phyloP scores from a whole-genome alignment of 2,113 vertebrate species.

The Miniopterus natalensis region DNA sequence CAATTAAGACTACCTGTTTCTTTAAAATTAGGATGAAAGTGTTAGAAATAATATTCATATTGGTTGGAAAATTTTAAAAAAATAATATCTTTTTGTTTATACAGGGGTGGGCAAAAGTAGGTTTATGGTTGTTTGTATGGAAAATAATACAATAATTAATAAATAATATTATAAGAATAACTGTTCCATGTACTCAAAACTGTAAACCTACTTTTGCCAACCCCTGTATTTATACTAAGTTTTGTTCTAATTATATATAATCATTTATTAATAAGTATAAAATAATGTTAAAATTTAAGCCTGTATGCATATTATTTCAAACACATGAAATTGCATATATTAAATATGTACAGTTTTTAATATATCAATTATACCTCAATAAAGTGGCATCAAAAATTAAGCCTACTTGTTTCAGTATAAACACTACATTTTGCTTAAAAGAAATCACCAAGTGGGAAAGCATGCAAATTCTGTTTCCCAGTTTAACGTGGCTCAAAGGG shows the following conservation, averaged over 20 bases:
- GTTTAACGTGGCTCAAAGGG: background rate
- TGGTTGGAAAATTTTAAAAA: background rate
- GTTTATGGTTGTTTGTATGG: background rate
- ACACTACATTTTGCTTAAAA: background rate
- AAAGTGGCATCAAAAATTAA: background rate
- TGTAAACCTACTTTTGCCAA: background rate
- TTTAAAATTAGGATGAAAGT: background rate
- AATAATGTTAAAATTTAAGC: background rate
- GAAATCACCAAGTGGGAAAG: background rate
- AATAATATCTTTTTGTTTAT: background rate
- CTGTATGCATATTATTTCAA: background rate
- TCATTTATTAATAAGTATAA: background rate
- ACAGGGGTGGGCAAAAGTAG: background rate
- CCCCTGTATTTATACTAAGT: background rate
- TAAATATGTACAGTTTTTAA: background rate
- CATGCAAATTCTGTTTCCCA: background rate
- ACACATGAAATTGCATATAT: background rate
- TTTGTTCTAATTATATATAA: background rate
- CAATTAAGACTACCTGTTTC: background rate
- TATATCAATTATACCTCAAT: background rate
- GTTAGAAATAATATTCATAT: background rate
- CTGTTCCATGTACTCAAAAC: background rate
- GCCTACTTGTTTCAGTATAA: background rate
- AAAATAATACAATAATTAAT: background rate
- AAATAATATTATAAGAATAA: background rate